Conservation (phyloP, 2,888 invertebrate species). For the Octodonta nipae region DNA sequence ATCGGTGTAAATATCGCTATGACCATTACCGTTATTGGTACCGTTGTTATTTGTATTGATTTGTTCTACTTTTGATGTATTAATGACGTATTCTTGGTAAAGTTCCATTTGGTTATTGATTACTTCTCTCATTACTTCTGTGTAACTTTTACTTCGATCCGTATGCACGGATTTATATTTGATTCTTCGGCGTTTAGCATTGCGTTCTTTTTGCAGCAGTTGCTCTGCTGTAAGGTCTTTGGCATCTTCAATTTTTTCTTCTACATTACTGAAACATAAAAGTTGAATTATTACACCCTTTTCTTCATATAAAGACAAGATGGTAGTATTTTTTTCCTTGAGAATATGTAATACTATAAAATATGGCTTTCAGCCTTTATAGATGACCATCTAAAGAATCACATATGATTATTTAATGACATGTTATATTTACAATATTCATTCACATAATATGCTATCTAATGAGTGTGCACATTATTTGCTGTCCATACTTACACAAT, state of each 20-base stretch:
- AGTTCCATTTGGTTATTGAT: conserved; percentile 42
- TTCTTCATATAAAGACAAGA: no score
- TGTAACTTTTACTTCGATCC: conserved; percentile 41
- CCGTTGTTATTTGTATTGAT: no score
- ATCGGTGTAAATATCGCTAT: no score
- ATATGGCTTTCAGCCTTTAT: no score
- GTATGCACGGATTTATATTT: conserved; percentile 45
- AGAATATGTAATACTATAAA: no score
- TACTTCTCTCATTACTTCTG: conserved; percentile 44
- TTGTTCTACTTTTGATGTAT: no score
- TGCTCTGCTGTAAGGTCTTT: conserved; percentile 36
- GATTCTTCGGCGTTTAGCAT: conserved; percentile 45
- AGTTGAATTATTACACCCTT: no score
- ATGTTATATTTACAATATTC: not conserved
- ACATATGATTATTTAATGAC: no score
- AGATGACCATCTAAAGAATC: no score
- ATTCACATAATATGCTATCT: not conserved
- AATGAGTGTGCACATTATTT: no score
- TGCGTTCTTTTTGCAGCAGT: conserved; percentile 41
- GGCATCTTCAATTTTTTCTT: conserved; percentile 16
- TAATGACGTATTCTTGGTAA: conserved; percentile 25
- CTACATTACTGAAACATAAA: conserved; percentile 13
- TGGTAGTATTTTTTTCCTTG: no score
- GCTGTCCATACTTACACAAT: conserved; percentile 34
- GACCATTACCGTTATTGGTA: no score